Conservation (phyloP, 2,888 invertebrate species). For the Pterostichus madidus region DNA sequence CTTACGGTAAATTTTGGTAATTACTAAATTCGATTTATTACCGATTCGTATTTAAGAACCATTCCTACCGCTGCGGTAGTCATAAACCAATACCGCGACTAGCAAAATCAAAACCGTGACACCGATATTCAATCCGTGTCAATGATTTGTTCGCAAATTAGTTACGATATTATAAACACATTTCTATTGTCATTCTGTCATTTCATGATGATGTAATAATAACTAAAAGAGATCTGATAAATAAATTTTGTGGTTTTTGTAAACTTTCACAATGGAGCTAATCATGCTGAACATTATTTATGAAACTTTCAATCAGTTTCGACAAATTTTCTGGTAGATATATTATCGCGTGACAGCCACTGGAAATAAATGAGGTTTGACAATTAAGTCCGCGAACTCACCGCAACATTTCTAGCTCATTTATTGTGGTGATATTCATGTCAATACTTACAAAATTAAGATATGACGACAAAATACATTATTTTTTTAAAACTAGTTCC, state of each 20-base stretch:
- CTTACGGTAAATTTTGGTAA: background rate
- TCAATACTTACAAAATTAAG: no score
- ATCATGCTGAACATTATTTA: slow-evolving; percentile 11
- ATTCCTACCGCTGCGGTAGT: background rate
- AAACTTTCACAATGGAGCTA: background rate
- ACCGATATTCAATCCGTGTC: background rate
- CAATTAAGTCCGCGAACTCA: no score
- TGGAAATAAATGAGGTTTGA: no score
- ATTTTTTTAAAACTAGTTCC: no score
- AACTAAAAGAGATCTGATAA: background rate
- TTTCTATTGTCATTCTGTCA: slow-evolving; percentile 3
- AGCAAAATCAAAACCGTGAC: background rate
- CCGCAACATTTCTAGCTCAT: no score
- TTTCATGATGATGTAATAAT: no score
- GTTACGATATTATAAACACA: slow-evolving; percentile 3
- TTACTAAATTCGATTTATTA: slow-evolving; percentile 8
- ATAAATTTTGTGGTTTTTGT: background rate
- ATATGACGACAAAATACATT: no score
- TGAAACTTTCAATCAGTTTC: no score
- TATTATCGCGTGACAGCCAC: no score
- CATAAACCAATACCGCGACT: background rate
- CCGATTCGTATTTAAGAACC: background rate
- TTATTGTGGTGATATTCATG: no score
- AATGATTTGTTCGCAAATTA: background rate
- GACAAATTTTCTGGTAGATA: no score